Percentiles rank a stretch among this genome's conserved stretches.
Evolutionary conservation across 2,888 invertebrate genomes (phyloP).

Genomic region (Plebejus melissa): DNA sequence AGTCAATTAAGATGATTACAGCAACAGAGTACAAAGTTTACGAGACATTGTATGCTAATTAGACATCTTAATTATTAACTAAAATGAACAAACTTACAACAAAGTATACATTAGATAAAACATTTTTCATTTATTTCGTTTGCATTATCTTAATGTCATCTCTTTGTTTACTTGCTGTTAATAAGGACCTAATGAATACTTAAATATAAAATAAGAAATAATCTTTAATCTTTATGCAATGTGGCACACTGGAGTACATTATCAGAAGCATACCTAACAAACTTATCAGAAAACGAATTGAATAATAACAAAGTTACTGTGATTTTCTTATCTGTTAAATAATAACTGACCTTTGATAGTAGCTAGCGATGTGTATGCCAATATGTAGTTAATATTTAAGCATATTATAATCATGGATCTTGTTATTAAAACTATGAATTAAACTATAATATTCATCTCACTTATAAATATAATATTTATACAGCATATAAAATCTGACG

Average conservation of each 20-base stretch:
- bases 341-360: conserved; percentile 13
- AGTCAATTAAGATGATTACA: background rate
- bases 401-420: background rate
- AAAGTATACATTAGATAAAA: background rate
- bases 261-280: conserved; percentile 6
- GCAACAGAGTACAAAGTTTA: background rate
- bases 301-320: background rate
- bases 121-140: background rate
- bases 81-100: too few species aligned
- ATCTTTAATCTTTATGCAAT: background rate
- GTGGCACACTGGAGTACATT: background rate
- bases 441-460: too few species aligned
- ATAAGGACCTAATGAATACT: background rate
- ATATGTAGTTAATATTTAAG: background rate
- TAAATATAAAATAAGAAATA: background rate
- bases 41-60: background rate
- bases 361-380: background rate
- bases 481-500: too few species aligned
- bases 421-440: background rate
- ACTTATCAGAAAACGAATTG: conserved; percentile 19
- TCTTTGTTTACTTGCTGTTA: background rate
- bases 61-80: too few species aligned
- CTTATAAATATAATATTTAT: too few species aligned
- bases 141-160: background rate
- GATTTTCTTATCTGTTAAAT: conserved; percentile 14